Evolutionary conservation across 2,797 vertebrate species (phyloP).

Genomic region (Eleutherodactylus coqui): DNA sequence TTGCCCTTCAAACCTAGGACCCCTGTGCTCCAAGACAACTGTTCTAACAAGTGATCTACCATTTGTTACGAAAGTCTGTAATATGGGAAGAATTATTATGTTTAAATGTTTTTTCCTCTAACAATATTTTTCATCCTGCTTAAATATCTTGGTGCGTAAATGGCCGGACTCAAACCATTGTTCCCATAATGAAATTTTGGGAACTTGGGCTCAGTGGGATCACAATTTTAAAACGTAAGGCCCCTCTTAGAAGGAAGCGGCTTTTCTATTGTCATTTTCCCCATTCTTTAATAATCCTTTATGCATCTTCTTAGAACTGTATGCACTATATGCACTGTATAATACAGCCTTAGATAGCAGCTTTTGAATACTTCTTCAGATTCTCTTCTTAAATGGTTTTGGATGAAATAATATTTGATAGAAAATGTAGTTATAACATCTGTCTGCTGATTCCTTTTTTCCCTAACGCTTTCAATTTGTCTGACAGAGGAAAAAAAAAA

Average conservation of each 20-base stretch:
- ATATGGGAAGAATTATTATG: no score
- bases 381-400: neutral
- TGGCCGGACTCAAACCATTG: neutral
- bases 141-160: neutral
- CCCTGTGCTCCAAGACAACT: no score
- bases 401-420: constrained; percentile 13
- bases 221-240: neutral
- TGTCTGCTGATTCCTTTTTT: neutral
- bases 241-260: neutral
- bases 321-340: neutral
- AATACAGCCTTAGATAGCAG: neutral
- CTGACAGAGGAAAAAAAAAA: constrained; percentile 23
- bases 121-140: neutral
- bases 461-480: constrained; percentile 38
- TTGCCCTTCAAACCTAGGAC: no score
- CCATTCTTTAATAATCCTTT: neutral
- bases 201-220: neutral
- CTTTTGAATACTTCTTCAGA: constrained; percentile 1
- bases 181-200: neutral
- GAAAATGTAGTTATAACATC: constrained; percentile 27
- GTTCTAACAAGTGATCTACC: no score
- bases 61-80: no score
- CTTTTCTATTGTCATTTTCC: neutral
- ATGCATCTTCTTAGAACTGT: neutral
- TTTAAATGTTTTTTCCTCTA: neutral